Base-by-base conservation (phyloP, 2,113 vertebrate genomes). In the Entomyzon cyanotis region DNA sequence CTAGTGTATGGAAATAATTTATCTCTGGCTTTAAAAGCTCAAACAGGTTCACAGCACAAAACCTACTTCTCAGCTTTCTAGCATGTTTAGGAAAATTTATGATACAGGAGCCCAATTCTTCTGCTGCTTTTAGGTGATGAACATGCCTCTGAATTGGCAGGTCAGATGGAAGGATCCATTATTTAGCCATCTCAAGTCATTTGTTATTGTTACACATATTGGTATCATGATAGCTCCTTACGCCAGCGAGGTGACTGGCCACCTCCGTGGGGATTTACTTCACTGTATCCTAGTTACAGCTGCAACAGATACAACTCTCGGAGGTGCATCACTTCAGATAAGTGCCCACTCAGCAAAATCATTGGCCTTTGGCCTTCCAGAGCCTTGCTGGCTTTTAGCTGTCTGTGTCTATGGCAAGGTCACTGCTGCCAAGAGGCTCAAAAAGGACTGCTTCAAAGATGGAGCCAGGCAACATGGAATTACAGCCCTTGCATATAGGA, bases 241-340 rank as follows among this genome's bases (percentile, higher is more conserved):
- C 95, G 94, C 93, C 93, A 94, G 91, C 28, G 15, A 96, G 60
- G 91, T 35, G 81, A 96, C 24, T 97, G 85, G 96, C 91, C 2
- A 28, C 97, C 97, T 97, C 97, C 96, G 97, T 95, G 91, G 97
- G 96, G 97, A 98, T 96, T 96, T 96, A 90, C 84, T 91, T 96
- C 95, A 94, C 90, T 95, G 96, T 87, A 86, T 92, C 84, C 64
- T 50, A 84, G 94, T 94, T 96, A 95, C 64, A 91, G 84, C 79
- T 58, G 91, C 56, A 68, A 93, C 0, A 1, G 85, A 93, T 69
- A 94, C 64, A 73, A 69, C 59, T 90, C 69, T 68, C 62, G 55
- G 60, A 94, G 81, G 82, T 81, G 47, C 86, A 93, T 53, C 69
- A 56, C 78, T 93, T 93, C 62, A 58, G 44, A 49, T 49, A 94